Evolutionary conservation across 2,797 vertebrate species (phyloP).

Genomic region (Periparus ater): DNA sequence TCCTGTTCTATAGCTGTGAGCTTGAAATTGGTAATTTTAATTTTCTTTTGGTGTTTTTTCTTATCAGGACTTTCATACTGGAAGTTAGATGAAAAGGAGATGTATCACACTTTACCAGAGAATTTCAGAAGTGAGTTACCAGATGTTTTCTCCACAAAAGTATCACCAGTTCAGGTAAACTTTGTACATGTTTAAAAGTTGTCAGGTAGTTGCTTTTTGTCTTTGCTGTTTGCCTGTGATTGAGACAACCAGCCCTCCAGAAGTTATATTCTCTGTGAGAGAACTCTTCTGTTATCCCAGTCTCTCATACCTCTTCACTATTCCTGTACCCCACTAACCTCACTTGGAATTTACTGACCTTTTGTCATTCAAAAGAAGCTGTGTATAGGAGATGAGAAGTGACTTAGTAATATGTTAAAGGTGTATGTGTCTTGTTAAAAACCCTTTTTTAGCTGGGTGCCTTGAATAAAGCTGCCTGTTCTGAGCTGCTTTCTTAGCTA

Average conservation of each 20-base stretch:
- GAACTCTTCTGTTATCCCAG: not conserved
- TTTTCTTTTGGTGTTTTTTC: not conserved
- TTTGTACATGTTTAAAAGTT: not conserved
- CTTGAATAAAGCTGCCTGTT: not conserved
- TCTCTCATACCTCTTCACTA: not conserved
- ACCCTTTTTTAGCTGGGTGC: not conserved
- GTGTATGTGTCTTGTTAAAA: not conserved
- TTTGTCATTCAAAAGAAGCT: not conserved
- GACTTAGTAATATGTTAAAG: not conserved
- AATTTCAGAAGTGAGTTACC: slow-evolving; percentile 78
- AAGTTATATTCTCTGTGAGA: not conserved
- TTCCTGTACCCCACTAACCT: not conserved
- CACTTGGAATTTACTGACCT: not conserved
- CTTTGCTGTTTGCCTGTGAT: not conserved
- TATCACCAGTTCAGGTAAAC: slow-evolving; percentile 77
- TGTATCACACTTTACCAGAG: slow-evolving; percentile 85
- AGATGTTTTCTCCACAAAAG: slow-evolving; percentile 72
- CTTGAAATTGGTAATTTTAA: not conserved
- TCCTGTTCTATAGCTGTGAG: not conserved
- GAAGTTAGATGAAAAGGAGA: slow-evolving; percentile 88
- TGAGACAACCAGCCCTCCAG: not conserved
- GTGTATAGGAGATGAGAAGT: not conserved
- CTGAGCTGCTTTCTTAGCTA: not conserved
- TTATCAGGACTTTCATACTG: slow-evolving; percentile 88
- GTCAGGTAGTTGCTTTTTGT: not conserved